Base-by-base conservation (phyloP, 2,797 vertebrate species). In the Macropodus opercularis region DNA sequence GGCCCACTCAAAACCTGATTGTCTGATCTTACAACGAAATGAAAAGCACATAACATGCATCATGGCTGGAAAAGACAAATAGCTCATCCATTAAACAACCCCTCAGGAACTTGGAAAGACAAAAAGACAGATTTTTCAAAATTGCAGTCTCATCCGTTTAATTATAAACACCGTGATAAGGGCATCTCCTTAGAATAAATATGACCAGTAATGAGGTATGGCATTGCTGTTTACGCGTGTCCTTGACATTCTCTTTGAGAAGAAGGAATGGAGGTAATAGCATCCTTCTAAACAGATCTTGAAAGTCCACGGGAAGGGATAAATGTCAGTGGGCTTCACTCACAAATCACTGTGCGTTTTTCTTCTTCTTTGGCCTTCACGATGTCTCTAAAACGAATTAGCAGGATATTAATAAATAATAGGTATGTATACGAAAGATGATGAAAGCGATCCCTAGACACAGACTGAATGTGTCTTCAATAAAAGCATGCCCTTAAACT, bases 231-330 rank as follows among this genome's bases (percentile, higher is more conserved):
- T 90, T 90, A 89, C 80, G 69, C 60, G 69, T 85, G 89, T 86
- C 90, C 91, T 93, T 92, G 90, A 92, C 89, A 92, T 93, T 91
- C 87, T 81, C 87, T 83, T 83, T 86, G 83, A 84, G 77, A 66
- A 76, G 55, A 62, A 73, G 60, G 53, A 63, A 74, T 64, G 47
- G 50, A 64, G 52, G 75, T 77, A 86, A 74, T 63, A 68, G 62
- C 79, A 85, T 89, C 79, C 79, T 75, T 84, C 80, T 79, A 87
- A 86, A 86, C 83, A 79, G 64, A 85, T 88, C 85, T 85, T 82
- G 65, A 81, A 90, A 83, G 81, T 90, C 82, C 80, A 80, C 17
- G 34, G 66, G 63, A 84, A 81, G 76, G 84, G 83, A 88, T 89
- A 90, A 92, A 93, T 91, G 90, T 90, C 90, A 91, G 68, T 72